Conservation (phyloP, 2,797 vertebrate genomes). For the Cephalopachus bancanus region DNA sequence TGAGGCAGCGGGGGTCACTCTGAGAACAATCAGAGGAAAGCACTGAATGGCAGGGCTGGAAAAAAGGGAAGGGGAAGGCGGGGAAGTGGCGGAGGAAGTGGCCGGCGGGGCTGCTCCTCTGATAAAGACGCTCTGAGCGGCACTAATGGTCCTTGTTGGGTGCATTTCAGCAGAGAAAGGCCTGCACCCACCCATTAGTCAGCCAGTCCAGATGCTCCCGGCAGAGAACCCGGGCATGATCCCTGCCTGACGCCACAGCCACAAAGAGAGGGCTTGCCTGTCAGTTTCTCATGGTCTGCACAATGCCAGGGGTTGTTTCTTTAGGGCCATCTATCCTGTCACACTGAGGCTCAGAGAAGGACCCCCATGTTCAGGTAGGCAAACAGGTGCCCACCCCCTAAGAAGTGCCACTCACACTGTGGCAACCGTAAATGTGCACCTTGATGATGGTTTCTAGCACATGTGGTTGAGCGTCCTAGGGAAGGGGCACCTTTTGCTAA, state of each 20-base stretch:
- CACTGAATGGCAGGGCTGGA: conserved; percentile 14
- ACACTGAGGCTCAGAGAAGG: neutral
- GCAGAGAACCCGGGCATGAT: neutral
- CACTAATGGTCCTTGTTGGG: neutral
- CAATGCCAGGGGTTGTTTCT: too few species aligned
- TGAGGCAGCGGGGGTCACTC: neutral
- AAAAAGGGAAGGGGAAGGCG: conserved; percentile 1
- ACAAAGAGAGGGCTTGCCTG: neutral
- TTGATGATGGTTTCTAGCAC: neutral
- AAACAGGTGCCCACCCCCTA: neutral
- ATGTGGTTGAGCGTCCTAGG: neutral
- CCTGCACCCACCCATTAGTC: neutral
- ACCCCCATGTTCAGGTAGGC: neutral
- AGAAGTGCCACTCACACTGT: fast-evolving
- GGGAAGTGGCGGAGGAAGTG: neutral
- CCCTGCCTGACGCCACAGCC: neutral
- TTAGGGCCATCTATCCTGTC: neutral
- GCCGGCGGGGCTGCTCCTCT: neutral
- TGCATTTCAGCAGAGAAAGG: neutral
- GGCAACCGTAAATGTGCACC: fast-evolving
- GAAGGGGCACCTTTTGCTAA: neutral
- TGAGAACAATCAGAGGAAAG: conserved; percentile 76
- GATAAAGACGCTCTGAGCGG: neutral
- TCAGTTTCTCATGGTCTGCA: neutral
- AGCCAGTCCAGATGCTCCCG: neutral